Percentiles rank a stretch among this genome's conserved stretches.
These are phyloP conservation scores for Microplitis deprimator DNA, from an alignment of 2,888 invertebrate species.

Conservation along the genomic window DNA sequence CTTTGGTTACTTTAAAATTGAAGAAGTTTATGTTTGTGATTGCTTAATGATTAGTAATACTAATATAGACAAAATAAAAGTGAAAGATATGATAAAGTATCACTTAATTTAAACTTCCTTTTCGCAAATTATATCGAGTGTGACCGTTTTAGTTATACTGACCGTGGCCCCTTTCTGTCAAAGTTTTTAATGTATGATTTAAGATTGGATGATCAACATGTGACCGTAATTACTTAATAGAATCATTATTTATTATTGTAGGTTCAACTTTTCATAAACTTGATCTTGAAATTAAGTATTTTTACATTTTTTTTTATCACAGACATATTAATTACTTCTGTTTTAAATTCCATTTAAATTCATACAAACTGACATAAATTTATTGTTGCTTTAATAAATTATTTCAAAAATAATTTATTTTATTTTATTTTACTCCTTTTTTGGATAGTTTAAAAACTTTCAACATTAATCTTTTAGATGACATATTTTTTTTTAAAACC, in stretches of 20 bases:
- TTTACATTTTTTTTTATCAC: too few species aligned
- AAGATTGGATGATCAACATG: constrained; percentile 13
- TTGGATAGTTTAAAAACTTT: too few species aligned
- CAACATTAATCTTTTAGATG: too few species aligned
- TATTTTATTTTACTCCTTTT: too few species aligned
- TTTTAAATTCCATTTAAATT: too few species aligned
- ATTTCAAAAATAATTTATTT: too few species aligned
- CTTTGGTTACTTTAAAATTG: not conserved
- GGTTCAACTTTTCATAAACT: not conserved
- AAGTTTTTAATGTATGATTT: constrained; percentile 52
- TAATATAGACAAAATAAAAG: not conserved
- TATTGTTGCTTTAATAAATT: too few species aligned
- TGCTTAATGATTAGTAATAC: not conserved
- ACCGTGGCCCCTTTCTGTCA: constrained; percentile 60
- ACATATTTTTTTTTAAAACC: too few species aligned
- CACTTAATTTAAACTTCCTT: constrained; percentile 48
- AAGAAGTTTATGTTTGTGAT: not conserved
- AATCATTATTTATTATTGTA: not conserved
- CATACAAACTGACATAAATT: too few species aligned
- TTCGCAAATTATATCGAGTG: constrained; percentile 48
- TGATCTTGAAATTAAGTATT: not conserved
- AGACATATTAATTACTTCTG: too few species aligned
- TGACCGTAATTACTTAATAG: not conserved
- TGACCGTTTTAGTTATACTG: constrained; percentile 44
- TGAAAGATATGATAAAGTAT: constrained; percentile 15